Base-by-base conservation (phyloP, 2,888 invertebrate species). In the Cylindroiulus punctatus region DNA sequence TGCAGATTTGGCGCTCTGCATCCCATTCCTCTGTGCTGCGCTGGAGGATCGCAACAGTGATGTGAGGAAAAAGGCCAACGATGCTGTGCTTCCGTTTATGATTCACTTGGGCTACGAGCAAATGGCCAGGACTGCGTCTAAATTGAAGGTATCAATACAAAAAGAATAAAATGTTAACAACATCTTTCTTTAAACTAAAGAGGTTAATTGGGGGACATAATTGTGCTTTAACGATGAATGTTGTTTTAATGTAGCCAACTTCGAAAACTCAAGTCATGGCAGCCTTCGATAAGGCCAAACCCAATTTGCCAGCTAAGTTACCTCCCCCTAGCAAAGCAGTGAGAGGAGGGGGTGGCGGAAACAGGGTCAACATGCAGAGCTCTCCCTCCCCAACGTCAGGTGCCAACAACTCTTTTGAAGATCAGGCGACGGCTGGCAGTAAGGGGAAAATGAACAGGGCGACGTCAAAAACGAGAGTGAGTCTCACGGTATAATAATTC, bases 21-120 rank as follows among this genome's bases (percentile, higher is more conserved):
- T 98, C 87, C 95, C 96, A 0, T 92, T 93, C 88, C 91, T 98
- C 86, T 97, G 94, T 91, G 93, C 94, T 57, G 96, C 96, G 89
- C 91, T 98, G 87, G 98, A 97, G 90, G 98, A 98, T 91, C 93
- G 98, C 86, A 96, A 95, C 90, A 95, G 94, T 0, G 98, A 98
- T 88, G 98, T 98, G 5, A 93, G 98, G 17, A 97, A 97, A 90
- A 96, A 95, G 89, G 95, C 97, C 0, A 95, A 95, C 86, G 98
- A 98, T 90, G 96, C 97, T 81, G 94, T 98, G 57, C 91, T 97
- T 81, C 97, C 97, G 3, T 94, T 97, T 89, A 98, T 98, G 98
- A 94, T 97, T 88, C 98, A 98, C 90, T 92, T 97, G 10, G 96
- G 98, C 0, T 97, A 95, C 89, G 96, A 96, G 85, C 89, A 92